These are phyloP conservation scores for Calypte anna DNA, from an alignment of 2,113 vertebrate genomes.

Conservation along the genomic window DNA sequence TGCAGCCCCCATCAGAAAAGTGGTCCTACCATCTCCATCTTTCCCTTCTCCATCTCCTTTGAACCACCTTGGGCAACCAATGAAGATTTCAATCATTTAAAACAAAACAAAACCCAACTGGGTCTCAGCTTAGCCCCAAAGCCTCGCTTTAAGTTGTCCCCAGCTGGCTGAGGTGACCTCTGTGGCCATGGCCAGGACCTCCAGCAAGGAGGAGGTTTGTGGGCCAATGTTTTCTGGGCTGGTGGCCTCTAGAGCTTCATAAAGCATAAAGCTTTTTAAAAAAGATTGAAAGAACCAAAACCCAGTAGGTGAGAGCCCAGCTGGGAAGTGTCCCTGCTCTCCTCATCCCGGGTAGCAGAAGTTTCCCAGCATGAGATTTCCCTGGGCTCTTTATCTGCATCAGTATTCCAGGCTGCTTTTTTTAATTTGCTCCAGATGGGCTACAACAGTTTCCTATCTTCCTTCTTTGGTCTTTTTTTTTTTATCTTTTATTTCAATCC, in stretches of 20 bases:
- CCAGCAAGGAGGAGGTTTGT: accelerated
- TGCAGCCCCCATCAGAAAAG: not conserved
- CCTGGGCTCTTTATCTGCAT: slow-evolving; percentile 31
- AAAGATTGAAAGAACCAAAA: not conserved
- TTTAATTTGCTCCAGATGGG: slow-evolving; percentile 73
- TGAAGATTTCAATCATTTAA: not conserved
- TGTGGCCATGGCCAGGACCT: not conserved
- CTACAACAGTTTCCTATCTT: slow-evolving; percentile 60
- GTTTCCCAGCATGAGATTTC: not conserved
- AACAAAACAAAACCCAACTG: too few relatives aligned
- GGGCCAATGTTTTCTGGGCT: accelerated
- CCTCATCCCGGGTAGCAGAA: not conserved
- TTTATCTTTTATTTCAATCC: slow-evolving; percentile 75
- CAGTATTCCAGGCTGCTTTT: slow-evolving; percentile 31
- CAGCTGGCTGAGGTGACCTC: not conserved
- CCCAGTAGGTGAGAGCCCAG: not conserved
- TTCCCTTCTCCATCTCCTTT: not conserved
- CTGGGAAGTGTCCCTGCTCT: not conserved
- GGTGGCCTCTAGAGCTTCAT: not conserved
- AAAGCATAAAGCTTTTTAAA: not conserved
- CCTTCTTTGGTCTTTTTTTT: slow-evolving; percentile 29
- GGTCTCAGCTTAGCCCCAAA: not conserved
- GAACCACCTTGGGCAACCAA: not conserved
- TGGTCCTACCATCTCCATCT: not conserved
- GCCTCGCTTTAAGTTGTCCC: not conserved